phyloP scores from a whole-genome alignment of 30 jellyfish, hydroid and myxozoan species.

The Clytia hemisphaerica region DNA sequence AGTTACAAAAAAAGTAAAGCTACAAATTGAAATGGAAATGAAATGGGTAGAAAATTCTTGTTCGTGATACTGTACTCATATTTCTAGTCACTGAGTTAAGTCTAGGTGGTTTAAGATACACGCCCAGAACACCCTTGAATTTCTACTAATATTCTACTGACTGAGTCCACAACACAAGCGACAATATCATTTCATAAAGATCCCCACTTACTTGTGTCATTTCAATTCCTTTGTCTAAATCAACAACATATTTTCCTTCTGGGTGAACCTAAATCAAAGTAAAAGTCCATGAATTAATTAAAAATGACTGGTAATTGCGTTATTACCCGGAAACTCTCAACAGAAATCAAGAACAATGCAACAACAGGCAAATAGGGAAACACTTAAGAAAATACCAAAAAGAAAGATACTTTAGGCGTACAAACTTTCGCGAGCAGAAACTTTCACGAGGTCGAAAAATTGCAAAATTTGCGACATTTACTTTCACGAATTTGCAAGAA shows the following conservation, averaged over 20 bases:
- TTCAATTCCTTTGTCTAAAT: constrained; percentile 87
- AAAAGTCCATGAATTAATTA: not conserved
- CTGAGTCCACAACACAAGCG: not conserved
- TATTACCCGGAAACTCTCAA: too few species aligned
- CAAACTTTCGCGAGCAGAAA: too few species aligned
- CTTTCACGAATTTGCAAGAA: too few species aligned
- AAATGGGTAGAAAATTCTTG: not conserved
- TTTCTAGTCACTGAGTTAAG: too few species aligned
- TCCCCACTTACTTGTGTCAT: constrained; percentile 61
- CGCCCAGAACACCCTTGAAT: not conserved
- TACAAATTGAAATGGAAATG: not conserved
- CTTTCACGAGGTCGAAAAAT: too few species aligned
- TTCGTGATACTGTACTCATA: too few species aligned
- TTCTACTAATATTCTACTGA: not conserved
- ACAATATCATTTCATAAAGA: not conserved
- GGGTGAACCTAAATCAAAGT: constrained; percentile 78
- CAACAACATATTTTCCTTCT: constrained; percentile 99
- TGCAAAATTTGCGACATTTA: too few species aligned
- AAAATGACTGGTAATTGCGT: too few species aligned
- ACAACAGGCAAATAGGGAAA: not conserved
- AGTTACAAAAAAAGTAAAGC: not conserved
- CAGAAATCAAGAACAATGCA: not conserved
- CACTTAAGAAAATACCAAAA: not conserved
- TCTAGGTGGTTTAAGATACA: not conserved
- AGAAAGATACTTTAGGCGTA: too few species aligned